Evolutionary conservation across 2,888 invertebrate species (phyloP).

Genomic region (Andrena praecox): DNA sequence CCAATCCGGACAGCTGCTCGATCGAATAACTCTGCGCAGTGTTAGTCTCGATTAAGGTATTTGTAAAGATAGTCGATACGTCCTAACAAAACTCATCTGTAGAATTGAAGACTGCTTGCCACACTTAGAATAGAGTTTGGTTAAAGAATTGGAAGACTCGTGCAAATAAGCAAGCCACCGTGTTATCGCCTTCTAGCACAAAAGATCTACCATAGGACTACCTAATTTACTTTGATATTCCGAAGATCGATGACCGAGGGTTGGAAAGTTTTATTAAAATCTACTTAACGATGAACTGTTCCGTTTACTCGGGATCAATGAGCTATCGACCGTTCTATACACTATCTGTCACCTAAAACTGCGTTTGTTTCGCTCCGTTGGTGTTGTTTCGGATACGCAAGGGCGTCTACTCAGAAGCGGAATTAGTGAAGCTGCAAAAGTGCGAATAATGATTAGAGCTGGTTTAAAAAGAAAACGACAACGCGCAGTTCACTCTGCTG

Average conservation of each 20-base stretch:
- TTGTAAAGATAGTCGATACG: too few species aligned
- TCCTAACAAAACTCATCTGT: too few species aligned
- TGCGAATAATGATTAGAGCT: slow-evolving; percentile 50
- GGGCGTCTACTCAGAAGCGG: slow-evolving; percentile 41
- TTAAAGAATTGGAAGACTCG: background rate
- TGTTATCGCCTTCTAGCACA: too few species aligned
- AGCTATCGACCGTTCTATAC: background rate
- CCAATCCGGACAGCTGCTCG: background rate
- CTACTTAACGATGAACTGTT: too few species aligned
- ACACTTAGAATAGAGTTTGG: background rate
- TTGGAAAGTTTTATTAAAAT: too few species aligned
- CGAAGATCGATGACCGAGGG: background rate
- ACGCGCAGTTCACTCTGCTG: slow-evolving; percentile 61
- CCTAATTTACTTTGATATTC: slow-evolving; percentile 8
- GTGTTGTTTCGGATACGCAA: too few species aligned
- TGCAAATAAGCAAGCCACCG: too few species aligned
- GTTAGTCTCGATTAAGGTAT: too few species aligned
- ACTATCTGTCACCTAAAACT: slow-evolving; percentile 1
- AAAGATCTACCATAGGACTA: too few species aligned
- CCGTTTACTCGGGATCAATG: background rate
- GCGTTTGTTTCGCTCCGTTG: background rate
- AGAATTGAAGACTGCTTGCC: too few species aligned
- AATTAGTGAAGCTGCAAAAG: slow-evolving; percentile 67
- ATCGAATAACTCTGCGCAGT: background rate
- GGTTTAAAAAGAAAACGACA: slow-evolving; percentile 25